These are phyloP conservation scores for Caenorhabditis inopinata DNA, from an alignment of 1,140 invertebrate species.

Conservation along the genomic window DNA sequence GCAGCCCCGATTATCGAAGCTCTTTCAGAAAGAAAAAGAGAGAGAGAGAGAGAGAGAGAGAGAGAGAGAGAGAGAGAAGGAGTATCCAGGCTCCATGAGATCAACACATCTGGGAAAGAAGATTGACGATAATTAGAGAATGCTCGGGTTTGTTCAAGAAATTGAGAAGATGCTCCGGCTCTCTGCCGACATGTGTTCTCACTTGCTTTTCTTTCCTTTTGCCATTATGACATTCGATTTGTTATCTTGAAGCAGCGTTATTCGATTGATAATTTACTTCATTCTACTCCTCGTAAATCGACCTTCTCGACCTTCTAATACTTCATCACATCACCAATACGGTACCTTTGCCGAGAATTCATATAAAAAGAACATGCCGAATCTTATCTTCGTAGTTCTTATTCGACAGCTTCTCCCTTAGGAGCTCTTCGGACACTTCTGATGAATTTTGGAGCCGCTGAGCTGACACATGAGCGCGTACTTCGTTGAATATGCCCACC, in stretches of 20 bases:
- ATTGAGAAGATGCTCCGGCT: background rate
- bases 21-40: background rate
- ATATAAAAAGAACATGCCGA: background rate
- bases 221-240: background rate
- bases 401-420: conserved; percentile 16
- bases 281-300: no score
- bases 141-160: conserved; percentile 13
- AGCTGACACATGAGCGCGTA: conserved; percentile 26
- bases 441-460: conserved; percentile 17
- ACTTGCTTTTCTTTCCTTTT: conserved; percentile 7
- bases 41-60: no score
- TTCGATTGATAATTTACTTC: no score
- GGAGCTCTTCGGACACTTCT: conserved; percentile 22
- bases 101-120: conserved; percentile 26
- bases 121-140: conserved; percentile 2
- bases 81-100: background rate
- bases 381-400: background rate
- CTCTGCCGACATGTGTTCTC: conserved; percentile 1
- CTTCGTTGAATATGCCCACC: background rate
- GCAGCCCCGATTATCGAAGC: no score
- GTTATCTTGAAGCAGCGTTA: no score
- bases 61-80: no score
- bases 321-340: background rate
- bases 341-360: background rate
- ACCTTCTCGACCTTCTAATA: no score